Evolutionary conservation across 2,888 invertebrate species (phyloP).

Genomic region (Cantharis flavilabris): DNA sequence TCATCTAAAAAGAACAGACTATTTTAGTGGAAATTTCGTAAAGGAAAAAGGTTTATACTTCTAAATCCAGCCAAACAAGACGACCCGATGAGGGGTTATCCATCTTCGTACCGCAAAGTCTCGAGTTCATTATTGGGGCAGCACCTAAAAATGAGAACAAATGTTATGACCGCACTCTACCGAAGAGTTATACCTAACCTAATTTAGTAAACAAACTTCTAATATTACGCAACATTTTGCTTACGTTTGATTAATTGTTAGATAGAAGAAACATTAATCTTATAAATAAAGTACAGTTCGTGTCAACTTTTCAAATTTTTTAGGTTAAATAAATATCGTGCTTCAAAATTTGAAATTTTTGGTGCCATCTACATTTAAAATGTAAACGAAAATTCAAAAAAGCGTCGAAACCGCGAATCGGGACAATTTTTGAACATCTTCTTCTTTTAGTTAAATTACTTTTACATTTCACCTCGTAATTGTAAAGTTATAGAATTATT

Average conservation of each 20-base stretch:
- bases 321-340: neutral
- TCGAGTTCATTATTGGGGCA: neutral
- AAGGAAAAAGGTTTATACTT: slow-evolving; percentile 42
- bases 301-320: neutral
- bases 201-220: neutral
- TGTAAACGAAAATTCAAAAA: too few relatives aligned
- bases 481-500: too few relatives aligned
- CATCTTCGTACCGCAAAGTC: neutral
- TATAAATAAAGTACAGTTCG: neutral
- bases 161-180: neutral
- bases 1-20: slow-evolving; percentile 68
- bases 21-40: too few relatives aligned
- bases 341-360: neutral
- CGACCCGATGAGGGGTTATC: slow-evolving; percentile 28
- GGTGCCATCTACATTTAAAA: neutral
- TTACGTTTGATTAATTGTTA: neutral
- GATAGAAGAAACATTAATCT: neutral
- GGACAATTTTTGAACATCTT: too few relatives aligned
- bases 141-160: neutral
- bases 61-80: slow-evolving; percentile 78
- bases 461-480: too few relatives aligned
- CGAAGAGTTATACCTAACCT: neutral
- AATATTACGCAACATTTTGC: neutral
- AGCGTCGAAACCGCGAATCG: too few relatives aligned
- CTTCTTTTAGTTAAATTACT: too few relatives aligned